Base-by-base conservation (phyloP, 2,888 invertebrate species). In the Cinara cedri region DNA sequence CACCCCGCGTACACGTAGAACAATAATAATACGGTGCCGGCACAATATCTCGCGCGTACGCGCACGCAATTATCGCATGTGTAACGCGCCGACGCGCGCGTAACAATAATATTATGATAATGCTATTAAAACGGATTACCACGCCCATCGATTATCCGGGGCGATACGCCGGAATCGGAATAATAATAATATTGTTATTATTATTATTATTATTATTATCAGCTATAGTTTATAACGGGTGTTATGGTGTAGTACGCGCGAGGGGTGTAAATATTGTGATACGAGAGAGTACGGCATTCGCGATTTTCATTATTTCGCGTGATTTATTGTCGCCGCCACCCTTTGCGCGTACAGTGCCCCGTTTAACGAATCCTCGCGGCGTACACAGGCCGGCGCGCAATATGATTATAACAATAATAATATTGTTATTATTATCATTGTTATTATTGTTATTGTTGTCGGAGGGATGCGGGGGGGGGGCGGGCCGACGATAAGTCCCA, bases 181-280 rank as follows among this genome's bases (percentile, higher is more conserved):
- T 75, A 55, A 60, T 60, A n/a, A 19, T 70, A 51, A 26, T 51
- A 70, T 70, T 19, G 24, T n/a, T n/a, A n/a, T n/a, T n/a, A n/a
- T n/a, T n/a, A n/a, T n/a, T n/a, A n/a, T n/a, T n/a, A n/a, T n/a
- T n/a, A n/a, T n/a, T n/a, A n/a, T n/a, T n/a, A n/a, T n/a, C n/a
- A n/a, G n/a, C n/a, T n/a, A n/a, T n/a, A 34, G 34, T 34, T 34
- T 34, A 34, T 34, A 13, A 54, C 51, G 24, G 21, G 26, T 54
- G 55, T 60, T 24, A 49, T 72, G 51, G 16, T 34, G n/a, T n/a
- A 16, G 14, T 24, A 34, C 9, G 26, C 13, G 19, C 62, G 66
- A 66, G 76, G 76, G 66, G 76, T 68, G 66, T 76, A 76, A 76
- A 76, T 76, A 76, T 76, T 76, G 57, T 76, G 76, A 76, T 76